Base-by-base conservation (phyloP, 2,888 invertebrate genomes). In the Standfussiana lucernea region DNA sequence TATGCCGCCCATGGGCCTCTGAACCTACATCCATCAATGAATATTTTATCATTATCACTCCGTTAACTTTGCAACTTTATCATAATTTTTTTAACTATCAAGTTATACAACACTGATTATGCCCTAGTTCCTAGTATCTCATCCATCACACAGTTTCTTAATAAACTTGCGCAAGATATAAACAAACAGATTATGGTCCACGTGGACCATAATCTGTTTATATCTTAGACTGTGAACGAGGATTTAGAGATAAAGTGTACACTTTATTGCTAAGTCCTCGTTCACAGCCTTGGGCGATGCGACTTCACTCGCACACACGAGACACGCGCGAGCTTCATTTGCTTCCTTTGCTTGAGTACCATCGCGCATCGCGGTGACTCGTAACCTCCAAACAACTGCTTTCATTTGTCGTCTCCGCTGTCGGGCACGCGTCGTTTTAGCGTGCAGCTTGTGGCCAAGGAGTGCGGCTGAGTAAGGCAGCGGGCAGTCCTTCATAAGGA, bases 61-160 rank as follows among this genome's bases (percentile, higher is more conserved):
- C n/a, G n/a, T 35, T 64, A 40, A 64, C 62, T 64, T 62, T 24
- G 13, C 24, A 62, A 37, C 24, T 37, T 24, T 6, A 24, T 62
- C 24, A 6, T 11, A 35, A 21, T 15, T 24, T 24, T 32, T 35
- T 37, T 2, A 62, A 37, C 37, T 24, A 62, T 24, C 24, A 37
- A 62, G 13, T 13, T 62, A 37, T 13, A 37, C 61, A 61, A 61
- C 24, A 37, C 61, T 37, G 24, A 62, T 37, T 37, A 32, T 24
- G 32, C 24, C 24, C 62, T 24, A 32, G 62, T 62, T 62, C 37
- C 37, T 37, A 37, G 37, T n/a, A 32, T 65, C 42, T 61, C 73
- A 82, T 82, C 83, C 28, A 70, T 81, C 68, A 77, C 10, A n/a
- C 35, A 53, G 45, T 68, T 53, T 45, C 65, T 64, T 73, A 67